phyloP scores from a whole-genome alignment of 1,140 invertebrate species.

The Drosophila suzukii region DNA sequence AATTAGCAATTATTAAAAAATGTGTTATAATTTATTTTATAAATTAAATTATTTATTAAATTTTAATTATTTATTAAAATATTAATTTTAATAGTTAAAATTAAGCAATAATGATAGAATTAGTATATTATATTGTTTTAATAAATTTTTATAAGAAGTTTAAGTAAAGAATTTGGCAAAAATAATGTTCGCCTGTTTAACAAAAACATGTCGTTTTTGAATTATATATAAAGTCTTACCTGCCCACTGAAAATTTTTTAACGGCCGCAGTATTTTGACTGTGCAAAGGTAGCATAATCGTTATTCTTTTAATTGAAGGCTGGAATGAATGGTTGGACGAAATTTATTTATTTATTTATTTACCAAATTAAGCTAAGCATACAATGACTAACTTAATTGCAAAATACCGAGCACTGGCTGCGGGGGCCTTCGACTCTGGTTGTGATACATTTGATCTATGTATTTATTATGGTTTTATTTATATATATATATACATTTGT shows the following conservation, averaged over 20 bases:
- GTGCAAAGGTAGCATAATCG: conserved; percentile 90
- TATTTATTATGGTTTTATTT: too few relatives aligned
- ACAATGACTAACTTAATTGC: too few relatives aligned
- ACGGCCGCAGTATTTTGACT: conserved; percentile 88
- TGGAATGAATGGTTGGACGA: conserved; percentile 88
- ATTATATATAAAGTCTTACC: conserved; percentile 87
- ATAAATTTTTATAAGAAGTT: conserved; percentile 80
- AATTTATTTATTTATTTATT: too few relatives aligned
- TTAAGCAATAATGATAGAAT: conserved; percentile 86
- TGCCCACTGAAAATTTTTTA: conserved; percentile 84
- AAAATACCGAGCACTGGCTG: too few relatives aligned
- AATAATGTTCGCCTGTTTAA: conserved; percentile 89
- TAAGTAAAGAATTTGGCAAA: conserved; percentile 88
- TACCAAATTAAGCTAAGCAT: too few relatives aligned
- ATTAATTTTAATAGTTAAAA: conserved; percentile 79
- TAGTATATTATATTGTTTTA: conserved; percentile 84
- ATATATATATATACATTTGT: too few relatives aligned
- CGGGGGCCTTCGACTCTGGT: too few relatives aligned
- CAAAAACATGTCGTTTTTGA: conserved; percentile 90
- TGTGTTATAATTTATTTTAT: conserved; percentile 82
- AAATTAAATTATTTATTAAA: conserved; percentile 80
- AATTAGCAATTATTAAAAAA: conserved; percentile 83
- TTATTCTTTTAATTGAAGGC: conserved; percentile 88
- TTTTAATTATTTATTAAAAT: conserved; percentile 85
- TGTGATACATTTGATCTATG: too few relatives aligned